Conservation (phyloP, 2,113 vertebrate genomes). For the Motacilla alba region DNA sequence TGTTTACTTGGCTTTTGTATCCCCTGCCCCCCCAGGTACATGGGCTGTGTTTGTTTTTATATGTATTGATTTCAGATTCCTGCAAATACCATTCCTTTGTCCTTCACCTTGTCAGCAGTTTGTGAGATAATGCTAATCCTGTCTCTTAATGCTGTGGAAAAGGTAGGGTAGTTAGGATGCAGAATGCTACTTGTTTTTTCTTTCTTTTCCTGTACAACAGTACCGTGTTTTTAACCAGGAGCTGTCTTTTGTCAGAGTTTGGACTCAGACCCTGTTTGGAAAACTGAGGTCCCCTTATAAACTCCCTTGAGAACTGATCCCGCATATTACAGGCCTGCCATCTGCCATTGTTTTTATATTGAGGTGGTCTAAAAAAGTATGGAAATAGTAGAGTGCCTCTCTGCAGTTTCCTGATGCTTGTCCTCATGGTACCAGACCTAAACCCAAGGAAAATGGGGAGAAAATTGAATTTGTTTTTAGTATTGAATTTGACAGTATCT, state of each 20-base stretch:
- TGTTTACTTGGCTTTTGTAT: conserved; percentile 37
- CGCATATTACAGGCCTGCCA: fast-evolving
- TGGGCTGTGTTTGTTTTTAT: neutral
- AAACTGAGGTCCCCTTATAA: neutral
- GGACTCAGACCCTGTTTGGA: neutral
- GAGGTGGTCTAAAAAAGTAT: neutral
- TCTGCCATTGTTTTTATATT: neutral
- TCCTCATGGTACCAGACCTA: neutral
- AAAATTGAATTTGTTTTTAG: neutral
- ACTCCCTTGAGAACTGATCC: neutral
- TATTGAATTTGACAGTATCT: neutral
- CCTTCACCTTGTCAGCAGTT: neutral
- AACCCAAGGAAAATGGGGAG: neutral
- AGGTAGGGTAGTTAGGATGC: neutral
- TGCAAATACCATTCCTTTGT: conserved; percentile 5
- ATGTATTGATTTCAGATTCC: conserved; percentile 13
- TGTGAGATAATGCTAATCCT: neutral
- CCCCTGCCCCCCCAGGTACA: fast-evolving
- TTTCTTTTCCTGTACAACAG: neutral
- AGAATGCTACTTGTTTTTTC: neutral
- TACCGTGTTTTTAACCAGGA: neutral
- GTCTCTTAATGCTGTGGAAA: neutral
- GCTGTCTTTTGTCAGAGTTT: fast-evolving
- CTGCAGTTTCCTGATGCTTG: neutral
- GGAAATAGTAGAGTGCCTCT: neutral